Percentiles rank a stretch among this genome's conserved stretches.
Conservation (phyloP, 2,113 vertebrate genomes). For the Circaetus gallicus region DNA sequence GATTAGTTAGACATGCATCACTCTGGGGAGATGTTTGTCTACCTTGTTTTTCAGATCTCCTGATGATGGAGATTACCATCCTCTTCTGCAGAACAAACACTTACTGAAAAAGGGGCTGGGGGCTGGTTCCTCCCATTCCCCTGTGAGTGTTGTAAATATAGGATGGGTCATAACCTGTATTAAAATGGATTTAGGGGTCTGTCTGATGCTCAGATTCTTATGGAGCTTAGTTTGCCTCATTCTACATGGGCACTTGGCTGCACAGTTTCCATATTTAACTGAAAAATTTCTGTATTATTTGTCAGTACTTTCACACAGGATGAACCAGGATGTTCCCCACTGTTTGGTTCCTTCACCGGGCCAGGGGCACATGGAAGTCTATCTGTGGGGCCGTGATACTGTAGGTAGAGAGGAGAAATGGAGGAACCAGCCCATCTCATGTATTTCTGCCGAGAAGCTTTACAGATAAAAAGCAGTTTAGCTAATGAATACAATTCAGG, state of each 20-base stretch:
- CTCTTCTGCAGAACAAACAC: not conserved
- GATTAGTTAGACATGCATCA: not conserved
- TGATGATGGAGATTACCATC: not conserved
- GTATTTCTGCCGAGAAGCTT: not conserved
- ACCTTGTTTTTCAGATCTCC: not conserved
- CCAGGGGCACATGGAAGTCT: not conserved
- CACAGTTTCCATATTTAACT: not conserved
- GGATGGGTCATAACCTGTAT: not conserved
- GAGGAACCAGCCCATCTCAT: not conserved
- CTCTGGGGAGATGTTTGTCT: not conserved
- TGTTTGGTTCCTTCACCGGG: not conserved
- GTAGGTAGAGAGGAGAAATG: not conserved
- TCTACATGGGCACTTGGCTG: not conserved
- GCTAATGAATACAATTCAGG: not conserved
- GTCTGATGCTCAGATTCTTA: not conserved
- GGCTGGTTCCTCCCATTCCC: not conserved
- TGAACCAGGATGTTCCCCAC: not conserved
- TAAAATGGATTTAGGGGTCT: not conserved
- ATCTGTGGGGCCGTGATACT: fast-evolving
- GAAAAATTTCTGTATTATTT: not conserved
- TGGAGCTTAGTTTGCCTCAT: not conserved
- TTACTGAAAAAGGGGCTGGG: not conserved
- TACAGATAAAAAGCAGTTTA: not conserved
- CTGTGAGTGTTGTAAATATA: not conserved
- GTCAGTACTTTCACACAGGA: not conserved